Evolutionary conservation across 2,797 vertebrate genomes (phyloP), one percentile per base, ranked within the genome.

Genomic region (Gephyroberyx darwinii): DNA sequence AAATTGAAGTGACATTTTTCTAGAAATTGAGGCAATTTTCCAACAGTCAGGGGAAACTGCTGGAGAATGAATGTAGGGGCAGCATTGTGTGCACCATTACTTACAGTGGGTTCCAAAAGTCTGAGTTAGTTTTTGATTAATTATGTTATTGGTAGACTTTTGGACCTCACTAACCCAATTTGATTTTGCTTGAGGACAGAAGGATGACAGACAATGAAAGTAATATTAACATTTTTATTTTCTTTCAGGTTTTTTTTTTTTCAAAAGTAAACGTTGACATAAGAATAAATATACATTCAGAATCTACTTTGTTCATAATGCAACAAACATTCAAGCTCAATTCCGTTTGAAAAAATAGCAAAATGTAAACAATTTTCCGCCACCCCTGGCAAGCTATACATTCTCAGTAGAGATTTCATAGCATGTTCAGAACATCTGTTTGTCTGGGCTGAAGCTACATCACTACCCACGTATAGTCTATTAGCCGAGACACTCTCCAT

Each of bases 271-370:
- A 85, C 55, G 5, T 58, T 50, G 65, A 85, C 78, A 82, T 75
- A 88, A 10, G 39, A 45, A 92, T 90, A 92, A 92, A 92, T 92
- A 91, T 69, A 91, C 84, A 88, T 82, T 84, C 56, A 63, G 12
- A 8, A 50, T 84, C 16, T 37, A 20, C 53, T 93, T 93, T 93
- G 92, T 90, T 93, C 92, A 78, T 78, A 45, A 75, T 55, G 84
- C 76, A 84, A 84, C 71, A 86, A 55, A 84, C 53, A 80, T 85
- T 87, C 77, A 88, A 86, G 80, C 90, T 78, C 45, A 51, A 70
- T 50, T 33, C 64, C 71, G 57, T 76, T 47, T 70, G 8, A 26
- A 45, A 63, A 78, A 69, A 82, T 59, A 61, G 50, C 35, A 71
- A 86, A 84, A 85, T 90, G 91, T 92, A 92, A 92, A 92, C 91